These are phyloP conservation scores for Larimichthys polyactis DNA, from an alignment of 2,113 vertebrate species.

Conservation along the genomic window DNA sequence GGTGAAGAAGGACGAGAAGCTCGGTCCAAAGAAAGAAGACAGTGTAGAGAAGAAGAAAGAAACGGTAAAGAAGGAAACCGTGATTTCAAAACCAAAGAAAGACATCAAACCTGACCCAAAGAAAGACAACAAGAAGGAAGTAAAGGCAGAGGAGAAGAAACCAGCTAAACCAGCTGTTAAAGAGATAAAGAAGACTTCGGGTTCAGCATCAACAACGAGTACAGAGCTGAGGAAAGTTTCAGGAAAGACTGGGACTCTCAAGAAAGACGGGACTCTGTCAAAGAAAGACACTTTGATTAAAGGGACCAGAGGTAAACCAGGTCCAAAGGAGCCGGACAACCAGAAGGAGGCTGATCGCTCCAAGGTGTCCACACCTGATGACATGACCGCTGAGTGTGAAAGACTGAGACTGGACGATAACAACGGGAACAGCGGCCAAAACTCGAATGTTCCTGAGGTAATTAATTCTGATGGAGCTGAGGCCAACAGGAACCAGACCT, in stretches of 20 bases:
- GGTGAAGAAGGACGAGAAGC: conserved; percentile 81
- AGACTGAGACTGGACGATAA: conserved; percentile 47
- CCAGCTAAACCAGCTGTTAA: conserved; percentile 60
- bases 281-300: conserved; percentile 73
- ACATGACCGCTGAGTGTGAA: conserved; percentile 68
- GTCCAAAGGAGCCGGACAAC: conserved; percentile 73
- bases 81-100: conserved; percentile 81
- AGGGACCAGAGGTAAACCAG: conserved; percentile 60
- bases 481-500: conserved; percentile 14
- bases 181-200: conserved; percentile 76
- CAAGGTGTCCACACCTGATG: conserved; percentile 79
- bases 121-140: conserved; percentile 82
- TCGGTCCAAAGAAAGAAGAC: conserved; percentile 75
- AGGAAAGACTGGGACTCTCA: conserved; percentile 60
- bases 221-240: conserved; percentile 64
- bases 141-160: conserved; percentile 83
- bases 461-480: background rate
- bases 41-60: conserved; percentile 77
- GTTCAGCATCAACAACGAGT: conserved; percentile 12
- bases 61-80: conserved; percentile 68
- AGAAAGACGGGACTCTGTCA: conserved; percentile 71
- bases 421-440: conserved; percentile 17
- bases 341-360: conserved; percentile 55
- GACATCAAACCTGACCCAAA: conserved; percentile 82
- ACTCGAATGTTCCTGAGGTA: background rate